phyloP scores from a whole-genome alignment of 2,888 invertebrate species.

The Sesia apiformis region DNA sequence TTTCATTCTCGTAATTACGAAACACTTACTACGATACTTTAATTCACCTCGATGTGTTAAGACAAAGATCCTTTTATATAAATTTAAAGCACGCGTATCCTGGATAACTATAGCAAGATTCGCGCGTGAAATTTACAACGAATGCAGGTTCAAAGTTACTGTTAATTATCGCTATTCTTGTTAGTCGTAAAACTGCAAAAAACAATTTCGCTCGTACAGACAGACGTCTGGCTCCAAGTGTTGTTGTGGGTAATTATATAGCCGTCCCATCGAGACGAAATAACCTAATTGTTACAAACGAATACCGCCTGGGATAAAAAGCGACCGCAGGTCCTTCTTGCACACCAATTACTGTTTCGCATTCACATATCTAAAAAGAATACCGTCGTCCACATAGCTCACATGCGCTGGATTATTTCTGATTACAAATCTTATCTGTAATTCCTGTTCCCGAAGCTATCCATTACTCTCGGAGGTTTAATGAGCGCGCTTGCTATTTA shows the following conservation, averaged over 20 bases:
- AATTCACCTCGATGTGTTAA: too few species aligned
- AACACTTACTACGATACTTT: too few species aligned
- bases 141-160: background rate
- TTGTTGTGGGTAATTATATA: background rate
- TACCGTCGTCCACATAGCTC: constrained; percentile 7
- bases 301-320: background rate
- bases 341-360: constrained; percentile 7
- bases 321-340: background rate
- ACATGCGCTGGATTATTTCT: constrained; percentile 11
- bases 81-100: too few species aligned
- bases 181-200: background rate
- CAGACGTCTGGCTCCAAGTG: background rate
- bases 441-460: constrained; percentile 29
- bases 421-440: constrained; percentile 36
- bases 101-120: too few species aligned
- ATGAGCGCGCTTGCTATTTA: constrained; percentile 44
- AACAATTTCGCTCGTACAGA: background rate
- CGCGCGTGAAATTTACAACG: background rate
- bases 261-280: background rate
- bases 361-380: background rate
- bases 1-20: too few species aligned
- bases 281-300: background rate
- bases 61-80: too few species aligned
- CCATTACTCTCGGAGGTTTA: constrained; percentile 31
- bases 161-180: background rate